Evolutionary conservation across 2,888 invertebrate genomes (phyloP), one percentile per base, ranked within the genome.

Genomic region (Periphyllus acericola): DNA sequence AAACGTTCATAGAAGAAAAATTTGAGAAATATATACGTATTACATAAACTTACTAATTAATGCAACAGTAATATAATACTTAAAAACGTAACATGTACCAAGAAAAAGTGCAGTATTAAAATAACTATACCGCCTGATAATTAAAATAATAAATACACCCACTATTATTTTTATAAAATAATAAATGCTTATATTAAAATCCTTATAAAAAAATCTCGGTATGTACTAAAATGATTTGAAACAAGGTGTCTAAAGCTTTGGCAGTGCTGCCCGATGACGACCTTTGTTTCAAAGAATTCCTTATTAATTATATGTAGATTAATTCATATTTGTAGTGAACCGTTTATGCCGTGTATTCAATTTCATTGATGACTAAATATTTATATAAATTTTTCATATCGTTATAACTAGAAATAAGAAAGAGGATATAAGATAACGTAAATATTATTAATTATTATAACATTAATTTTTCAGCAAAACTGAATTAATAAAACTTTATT

Each of bases 271-370:
- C 66, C 84, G 66, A 66, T 46, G 66, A 76, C 76, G 66, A 76
- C 84, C 75, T 46, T 83, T 55, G 55, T 76, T 75, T 66, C 32
- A 46, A 46, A 66, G 17, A 66, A 68, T n/a, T 84, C 36, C 17
- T 76, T 14, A 34, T n/a, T 76, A 84, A 84, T 76, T 32, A 76
- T 46, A 84, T 84, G 84, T 40, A 76, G n/a, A 84, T 84, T 66
- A 84, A 84, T 84, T 84, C 84, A 84, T 46, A 66, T 84, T 66
- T 66, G 25, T 84, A 34, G 46, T 34, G 32, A 25, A 76, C 66
- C 6, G 46, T 84, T 76, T 76, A 66, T 76, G 25, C 19, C 32
- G n/a, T 76, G 66, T 84, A 66, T 68, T 17, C 76, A 66, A 76
- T 66, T 68, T 66, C 46, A 66, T 60, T 66, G 75, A 76, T 76